phyloP scores from a whole-genome alignment of 2,113 vertebrate genomes.

The Picathartes gymnocephalus region DNA sequence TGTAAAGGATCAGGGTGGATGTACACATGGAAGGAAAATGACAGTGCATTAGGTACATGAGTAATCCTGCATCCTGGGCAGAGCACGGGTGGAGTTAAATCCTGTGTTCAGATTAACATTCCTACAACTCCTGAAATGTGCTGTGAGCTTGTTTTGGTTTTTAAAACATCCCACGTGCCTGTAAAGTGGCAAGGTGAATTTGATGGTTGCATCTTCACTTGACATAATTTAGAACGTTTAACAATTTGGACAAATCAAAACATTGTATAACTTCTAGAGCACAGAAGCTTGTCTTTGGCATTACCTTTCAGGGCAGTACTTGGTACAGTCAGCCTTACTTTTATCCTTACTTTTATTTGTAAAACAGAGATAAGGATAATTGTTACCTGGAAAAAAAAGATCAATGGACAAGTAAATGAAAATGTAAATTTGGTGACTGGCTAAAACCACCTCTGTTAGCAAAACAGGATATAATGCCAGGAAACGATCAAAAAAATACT shows the following conservation, averaged over 20 bases:
- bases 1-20: background rate
- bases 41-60: background rate
- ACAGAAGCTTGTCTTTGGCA: background rate
- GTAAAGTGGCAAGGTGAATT: background rate
- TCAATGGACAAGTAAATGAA: background rate
- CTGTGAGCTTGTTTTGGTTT: background rate
- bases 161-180: background rate
- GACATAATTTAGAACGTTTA: background rate
- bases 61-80: background rate
- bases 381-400: background rate
- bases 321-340: background rate
- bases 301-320: background rate
- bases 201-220: background rate
- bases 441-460: background rate
- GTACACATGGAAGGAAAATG: background rate
- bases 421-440: background rate
- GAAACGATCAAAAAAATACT: background rate
- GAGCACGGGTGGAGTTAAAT: background rate
- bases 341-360: background rate
- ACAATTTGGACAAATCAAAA: background rate
- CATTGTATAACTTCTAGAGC: background rate
- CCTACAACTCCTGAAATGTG: background rate
- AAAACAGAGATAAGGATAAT: background rate
- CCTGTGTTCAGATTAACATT: constrained; percentile 8
- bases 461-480: constrained; percentile 7